Evolutionary conservation across 2,888 invertebrate genomes (phyloP), one percentile per base, ranked within the genome.

Genomic region (Vannuccia rotundouncinata): DNA sequence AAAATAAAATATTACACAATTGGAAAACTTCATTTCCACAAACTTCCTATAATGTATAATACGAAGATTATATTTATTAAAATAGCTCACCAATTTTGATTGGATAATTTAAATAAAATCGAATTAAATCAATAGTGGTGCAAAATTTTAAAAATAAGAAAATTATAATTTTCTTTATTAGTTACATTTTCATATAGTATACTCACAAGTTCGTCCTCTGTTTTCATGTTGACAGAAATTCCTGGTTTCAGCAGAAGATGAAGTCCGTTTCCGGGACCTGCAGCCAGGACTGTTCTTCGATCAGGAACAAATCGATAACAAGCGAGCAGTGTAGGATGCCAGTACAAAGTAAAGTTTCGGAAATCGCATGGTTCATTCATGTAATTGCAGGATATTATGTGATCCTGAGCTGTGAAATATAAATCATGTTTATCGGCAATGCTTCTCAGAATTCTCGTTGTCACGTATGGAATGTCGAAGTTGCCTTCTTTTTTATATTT

Each of bases 221-320:
- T 66, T 66, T 66, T 66, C 66, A 66, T 22, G 22, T 66, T 66
- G 66, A 66, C 66, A 66, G 66, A 13, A 13, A 2, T 66, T 22
- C 66, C 66, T 27, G 66, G 66, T 5, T 66, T 66, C 5, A 66
- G 22, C 22, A 66, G 25, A 22, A 66, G 66, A 22, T 66, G 5
- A 13, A 66, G 22, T 22, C 66, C 66, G 25, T 17, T 66, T 22
- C 66, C 66, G 5, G 66, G 66, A 13, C 66, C 66, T 13, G 66
- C 5, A 66, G 22, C 22, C 2, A 13, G 25, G 2, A 22, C 66
- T 13, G 13, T 2, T 5, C 66, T 5, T 66, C 25, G 22, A 66
- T 66, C 66, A 2, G 66, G 66, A 66, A 66, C 66, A 66, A 66
- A 66, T n/a, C 66, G 5, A 22, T 66, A 66, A 27, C 66, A 66